Evolutionary conservation across 2,113 vertebrate species (phyloP).

Genomic region (Menidia beryllina): DNA sequence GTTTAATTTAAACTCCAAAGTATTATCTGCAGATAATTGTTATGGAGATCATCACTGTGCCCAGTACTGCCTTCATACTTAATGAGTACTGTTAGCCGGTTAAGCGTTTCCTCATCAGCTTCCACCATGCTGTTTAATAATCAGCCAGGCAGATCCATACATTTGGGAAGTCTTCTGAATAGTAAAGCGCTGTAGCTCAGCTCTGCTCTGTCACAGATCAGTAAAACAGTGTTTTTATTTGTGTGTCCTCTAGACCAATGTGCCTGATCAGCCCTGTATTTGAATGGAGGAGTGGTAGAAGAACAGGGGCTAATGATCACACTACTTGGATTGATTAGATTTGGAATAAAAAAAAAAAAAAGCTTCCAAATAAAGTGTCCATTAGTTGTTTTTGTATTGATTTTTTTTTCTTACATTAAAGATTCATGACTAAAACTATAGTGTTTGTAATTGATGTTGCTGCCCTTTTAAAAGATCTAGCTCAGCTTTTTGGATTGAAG

Average conservation of each 20-base stretch:
- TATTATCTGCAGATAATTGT: neutral
- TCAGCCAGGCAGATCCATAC: constrained; percentile 19
- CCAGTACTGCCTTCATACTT: neutral
- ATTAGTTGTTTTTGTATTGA: constrained; percentile 48
- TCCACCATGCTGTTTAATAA: constrained; percentile 25
- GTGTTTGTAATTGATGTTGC: constrained; percentile 4
- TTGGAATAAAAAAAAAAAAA: constrained; percentile 45
- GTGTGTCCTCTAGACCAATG: neutral
- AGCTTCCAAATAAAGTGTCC: constrained; percentile 29
- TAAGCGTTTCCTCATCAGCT: constrained; percentile 10
- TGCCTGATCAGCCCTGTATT: constrained; percentile 42
- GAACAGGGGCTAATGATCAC: constrained; percentile 37
- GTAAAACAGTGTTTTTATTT: constrained; percentile 45
- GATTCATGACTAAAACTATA: constrained; percentile 7
- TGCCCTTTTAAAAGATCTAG: neutral
- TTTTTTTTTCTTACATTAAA: constrained; percentile 11
- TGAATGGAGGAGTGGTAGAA: constrained; percentile 22
- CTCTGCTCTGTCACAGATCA: constrained; percentile 27
- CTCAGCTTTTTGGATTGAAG: neutral
- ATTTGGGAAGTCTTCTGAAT: constrained; percentile 12
- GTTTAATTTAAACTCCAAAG: no score
- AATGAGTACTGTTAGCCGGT: neutral
- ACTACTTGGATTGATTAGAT: constrained; percentile 43
- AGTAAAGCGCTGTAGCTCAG: neutral
- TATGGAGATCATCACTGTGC: neutral